Evolutionary conservation across 53 echinoderm and acorn worm species (phyloP).

Genomic region (Pentamera pediparva): DNA sequence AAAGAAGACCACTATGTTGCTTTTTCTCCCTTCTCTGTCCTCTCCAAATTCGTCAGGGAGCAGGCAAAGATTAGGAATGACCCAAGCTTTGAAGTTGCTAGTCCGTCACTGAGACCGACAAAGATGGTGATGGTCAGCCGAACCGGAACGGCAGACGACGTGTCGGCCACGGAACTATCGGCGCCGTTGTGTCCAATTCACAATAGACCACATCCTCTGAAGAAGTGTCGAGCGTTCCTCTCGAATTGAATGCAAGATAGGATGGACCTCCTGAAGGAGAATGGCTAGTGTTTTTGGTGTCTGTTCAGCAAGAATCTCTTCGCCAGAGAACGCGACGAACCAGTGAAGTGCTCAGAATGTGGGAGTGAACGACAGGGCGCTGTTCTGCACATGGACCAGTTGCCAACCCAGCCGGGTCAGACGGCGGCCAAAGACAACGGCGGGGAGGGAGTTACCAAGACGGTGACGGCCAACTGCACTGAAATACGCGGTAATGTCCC

Average conservation of each 20-base stretch:
- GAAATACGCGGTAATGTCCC: not conserved
- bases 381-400: not conserved
- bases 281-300: slow-evolving; percentile 36
- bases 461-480: slow-evolving; percentile 2
- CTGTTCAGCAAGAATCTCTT: not conserved
- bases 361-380: not conserved
- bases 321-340: not conserved
- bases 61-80: slow-evolving; percentile 25
- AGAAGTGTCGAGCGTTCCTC: slow-evolving; percentile 26
- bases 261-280: slow-evolving; percentile 29
- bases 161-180: not conserved
- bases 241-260: slow-evolving; percentile 36
- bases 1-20: slow-evolving; percentile 28
- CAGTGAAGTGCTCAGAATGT: slow-evolving; percentile 5
- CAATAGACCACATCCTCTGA: slow-evolving; percentile 35
- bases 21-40: slow-evolving; percentile 36
- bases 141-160: not conserved
- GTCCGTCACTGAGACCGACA: not conserved
- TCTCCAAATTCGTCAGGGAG: slow-evolving; percentile 29
- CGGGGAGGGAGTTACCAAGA: not conserved
- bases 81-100: slow-evolving; percentile 21
- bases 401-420: not conserved
- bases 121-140: not conserved
- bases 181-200: slow-evolving; percentile 23
- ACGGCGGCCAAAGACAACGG: not conserved